phyloP scores from a whole-genome alignment of 1,140 invertebrate genomes.

The Anthonomus grandis region DNA sequence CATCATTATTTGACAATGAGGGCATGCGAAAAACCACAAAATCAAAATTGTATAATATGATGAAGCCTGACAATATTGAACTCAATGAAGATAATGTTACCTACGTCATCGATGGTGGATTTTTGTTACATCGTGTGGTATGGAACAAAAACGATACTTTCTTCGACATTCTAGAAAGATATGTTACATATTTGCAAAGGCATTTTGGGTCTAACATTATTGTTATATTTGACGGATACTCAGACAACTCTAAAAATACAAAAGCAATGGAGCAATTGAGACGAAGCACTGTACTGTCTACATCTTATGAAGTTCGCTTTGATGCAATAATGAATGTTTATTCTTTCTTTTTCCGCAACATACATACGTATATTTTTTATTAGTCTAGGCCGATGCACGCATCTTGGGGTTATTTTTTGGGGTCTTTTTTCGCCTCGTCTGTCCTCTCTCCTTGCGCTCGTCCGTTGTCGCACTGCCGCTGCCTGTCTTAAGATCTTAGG shows the following conservation, averaged over 20 bases:
- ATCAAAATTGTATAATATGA: conserved; percentile 43
- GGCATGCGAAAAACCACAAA: conserved; percentile 48
- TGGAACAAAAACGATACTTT: conserved; percentile 33
- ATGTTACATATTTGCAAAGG: conserved; percentile 23
- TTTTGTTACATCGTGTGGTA: conserved; percentile 35
- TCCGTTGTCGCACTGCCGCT: no score
- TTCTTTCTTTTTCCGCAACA: no score
- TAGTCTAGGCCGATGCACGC: no score
- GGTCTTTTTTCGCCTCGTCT: no score
- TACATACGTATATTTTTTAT: no score
- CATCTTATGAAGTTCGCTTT: conserved; percentile 38
- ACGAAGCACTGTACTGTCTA: conserved; percentile 34
- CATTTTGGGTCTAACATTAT: conserved; percentile 17
- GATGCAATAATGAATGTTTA: conserved; percentile 43
- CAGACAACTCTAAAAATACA: conserved; percentile 15
- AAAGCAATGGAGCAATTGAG: conserved; percentile 30
- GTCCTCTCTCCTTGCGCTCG: no score
- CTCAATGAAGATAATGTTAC: conserved; percentile 43
- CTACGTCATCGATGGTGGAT: conserved; percentile 42
- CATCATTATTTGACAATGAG: conserved; percentile 46
- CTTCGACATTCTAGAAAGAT: conserved; percentile 29
- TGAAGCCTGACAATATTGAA: conserved; percentile 35
- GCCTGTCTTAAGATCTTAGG: no score
- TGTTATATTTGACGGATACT: conserved; percentile 45
- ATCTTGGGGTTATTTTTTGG: no score